Evolutionary conservation across 37 sponge, comb jelly and placozoan genomes (phyloP).

Genomic region (Cladorhizidae sp.): DNA sequence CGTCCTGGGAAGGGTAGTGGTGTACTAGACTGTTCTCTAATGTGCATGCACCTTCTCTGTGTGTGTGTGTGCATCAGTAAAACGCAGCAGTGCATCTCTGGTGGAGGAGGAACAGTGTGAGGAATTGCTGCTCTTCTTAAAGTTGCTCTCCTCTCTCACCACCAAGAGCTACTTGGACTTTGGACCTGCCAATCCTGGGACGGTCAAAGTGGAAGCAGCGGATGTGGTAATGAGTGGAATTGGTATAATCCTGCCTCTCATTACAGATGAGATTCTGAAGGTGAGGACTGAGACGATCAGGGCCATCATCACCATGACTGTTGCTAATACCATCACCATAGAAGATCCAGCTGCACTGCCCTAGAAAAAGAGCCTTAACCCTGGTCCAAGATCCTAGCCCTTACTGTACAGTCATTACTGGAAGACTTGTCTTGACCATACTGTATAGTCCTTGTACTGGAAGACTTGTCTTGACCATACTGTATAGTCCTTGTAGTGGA

Average conservation of each 20-base stretch:
- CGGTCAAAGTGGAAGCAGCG: neutral
- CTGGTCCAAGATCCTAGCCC: too few relatives aligned
- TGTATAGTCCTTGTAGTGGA: too few relatives aligned
- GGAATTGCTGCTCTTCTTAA: slow-evolving; percentile 62
- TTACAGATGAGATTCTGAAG: slow-evolving; percentile 66
- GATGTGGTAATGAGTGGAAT: slow-evolving; percentile 71
- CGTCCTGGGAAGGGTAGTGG: neutral
- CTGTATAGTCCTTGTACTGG: too few relatives aligned
- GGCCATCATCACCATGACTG: neutral
- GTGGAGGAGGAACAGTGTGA: slow-evolving; percentile 74
- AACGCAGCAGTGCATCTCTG: slow-evolving; percentile 33
- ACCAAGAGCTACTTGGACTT: slow-evolving; percentile 70
- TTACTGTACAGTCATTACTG: too few relatives aligned
- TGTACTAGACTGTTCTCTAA: neutral
- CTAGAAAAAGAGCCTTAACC: too few relatives aligned
- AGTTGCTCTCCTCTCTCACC: slow-evolving; percentile 56
- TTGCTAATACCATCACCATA: too few relatives aligned
- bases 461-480: too few relatives aligned
- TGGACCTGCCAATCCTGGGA: slow-evolving; percentile 1
- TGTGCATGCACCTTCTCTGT: too few relatives aligned
- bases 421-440: too few relatives aligned
- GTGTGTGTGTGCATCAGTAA: slow-evolving; percentile 8
- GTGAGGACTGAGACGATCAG: slow-evolving; percentile 37
- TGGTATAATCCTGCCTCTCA: slow-evolving; percentile 56
- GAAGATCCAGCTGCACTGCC: too few relatives aligned